Evolutionary conservation across 2,888 invertebrate species (phyloP).

Genomic region (Apotomis capreana): DNA sequence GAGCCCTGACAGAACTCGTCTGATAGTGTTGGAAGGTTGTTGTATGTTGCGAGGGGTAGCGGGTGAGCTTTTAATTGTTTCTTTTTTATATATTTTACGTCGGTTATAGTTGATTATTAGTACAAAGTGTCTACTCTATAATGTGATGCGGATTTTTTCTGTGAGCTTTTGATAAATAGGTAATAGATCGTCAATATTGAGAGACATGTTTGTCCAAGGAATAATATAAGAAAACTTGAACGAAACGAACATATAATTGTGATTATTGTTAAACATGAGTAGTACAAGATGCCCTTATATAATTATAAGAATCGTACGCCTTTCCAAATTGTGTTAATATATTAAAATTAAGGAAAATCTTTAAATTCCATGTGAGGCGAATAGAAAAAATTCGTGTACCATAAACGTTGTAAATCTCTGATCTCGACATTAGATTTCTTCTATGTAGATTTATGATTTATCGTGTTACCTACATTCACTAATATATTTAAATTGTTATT

Average conservation of each 20-base stretch:
- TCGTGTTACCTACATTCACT: slow-evolving; percentile 67
- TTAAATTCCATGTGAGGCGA: slow-evolving; percentile 61
- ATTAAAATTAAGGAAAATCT: slow-evolving; percentile 60
- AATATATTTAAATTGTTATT: slow-evolving; percentile 78
- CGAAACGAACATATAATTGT: slow-evolving; percentile 39
- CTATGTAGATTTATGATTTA: slow-evolving; percentile 77
- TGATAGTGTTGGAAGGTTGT: slow-evolving; percentile 58
- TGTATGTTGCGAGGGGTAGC: slow-evolving; percentile 44
- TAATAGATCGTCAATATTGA: slow-evolving; percentile 24
- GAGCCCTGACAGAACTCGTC: slow-evolving; percentile 60
- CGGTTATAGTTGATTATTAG: slow-evolving; percentile 64
- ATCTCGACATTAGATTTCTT: slow-evolving; percentile 76
- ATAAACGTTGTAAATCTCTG: slow-evolving; percentile 68
- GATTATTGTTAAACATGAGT: slow-evolving; percentile 39
- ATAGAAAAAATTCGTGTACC: slow-evolving; percentile 61
- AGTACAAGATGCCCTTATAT: slow-evolving; percentile 39
- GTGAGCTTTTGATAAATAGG: slow-evolving; percentile 33
- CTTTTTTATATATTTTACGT: slow-evolving; percentile 68
- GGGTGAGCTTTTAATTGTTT: slow-evolving; percentile 61
- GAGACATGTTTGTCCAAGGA: slow-evolving; percentile 31
- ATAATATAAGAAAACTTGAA: slow-evolving; percentile 38
- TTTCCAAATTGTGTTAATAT: slow-evolving; percentile 54
- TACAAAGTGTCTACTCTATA: slow-evolving; percentile 65
- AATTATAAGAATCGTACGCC: slow-evolving; percentile 37
- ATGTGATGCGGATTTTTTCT: slow-evolving; percentile 44